These are phyloP conservation scores for Pantelozetes paolii DNA, from an alignment of 2,888 invertebrate genomes.

Conservation along the genomic window DNA sequence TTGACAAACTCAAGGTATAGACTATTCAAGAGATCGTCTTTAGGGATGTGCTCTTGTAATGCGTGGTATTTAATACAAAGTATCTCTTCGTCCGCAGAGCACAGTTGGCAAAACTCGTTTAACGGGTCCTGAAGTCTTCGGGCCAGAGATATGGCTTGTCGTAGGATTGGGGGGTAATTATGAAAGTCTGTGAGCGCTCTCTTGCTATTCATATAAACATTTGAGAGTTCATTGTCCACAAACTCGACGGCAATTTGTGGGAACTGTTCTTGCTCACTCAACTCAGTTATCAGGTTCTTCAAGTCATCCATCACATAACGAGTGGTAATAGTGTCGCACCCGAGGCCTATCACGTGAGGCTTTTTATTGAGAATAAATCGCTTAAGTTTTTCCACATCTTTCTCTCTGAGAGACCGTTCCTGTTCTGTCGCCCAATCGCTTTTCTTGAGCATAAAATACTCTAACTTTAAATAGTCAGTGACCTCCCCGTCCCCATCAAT, in stretches of 20 bases:
- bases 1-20: conserved; percentile 84
- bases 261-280: conserved; percentile 74
- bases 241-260: conserved; percentile 80
- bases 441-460: conserved; percentile 64
- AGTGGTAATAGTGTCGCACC: conserved; percentile 85
- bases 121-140: conserved; percentile 90
- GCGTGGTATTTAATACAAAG: conserved; percentile 87
- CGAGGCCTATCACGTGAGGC: conserved; percentile 86
- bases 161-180: conserved; percentile 82
- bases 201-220: conserved; percentile 83
- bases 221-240: conserved; percentile 86
- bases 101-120: conserved; percentile 90
- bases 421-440: conserved; percentile 30
- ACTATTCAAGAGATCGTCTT: conserved; percentile 79
- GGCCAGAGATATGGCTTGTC: conserved; percentile 89
- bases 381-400: conserved; percentile 64
- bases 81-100: conserved; percentile 93
- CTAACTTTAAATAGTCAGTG: conserved; percentile 80
- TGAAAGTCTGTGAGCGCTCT: conserved; percentile 81
- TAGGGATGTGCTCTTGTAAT: conserved; percentile 62
- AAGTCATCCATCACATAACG: conserved; percentile 73
- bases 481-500: conserved; percentile 86
- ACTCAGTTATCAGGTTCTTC: conserved; percentile 66
- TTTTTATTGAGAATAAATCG: conserved; percentile 83
- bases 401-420: conserved; percentile 54